A percentile compares a stretch with the other conserved stretches of the same genome.
phyloP scores from a whole-genome alignment of 2,888 invertebrate genomes.

The Epirrhoe alternata region DNA sequence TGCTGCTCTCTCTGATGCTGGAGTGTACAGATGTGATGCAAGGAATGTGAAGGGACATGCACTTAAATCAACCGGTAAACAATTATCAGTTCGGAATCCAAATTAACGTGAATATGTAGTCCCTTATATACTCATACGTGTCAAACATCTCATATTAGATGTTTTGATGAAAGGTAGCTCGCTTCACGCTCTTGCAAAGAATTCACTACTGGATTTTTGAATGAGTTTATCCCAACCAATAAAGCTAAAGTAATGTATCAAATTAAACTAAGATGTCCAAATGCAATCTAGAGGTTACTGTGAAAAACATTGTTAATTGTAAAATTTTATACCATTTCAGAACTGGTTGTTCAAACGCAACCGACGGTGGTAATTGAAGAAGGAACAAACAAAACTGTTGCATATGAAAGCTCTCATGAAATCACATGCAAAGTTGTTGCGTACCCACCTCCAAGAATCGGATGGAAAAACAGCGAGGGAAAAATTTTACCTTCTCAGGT shows the following conservation, averaged over 20 bases:
- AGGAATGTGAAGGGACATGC: constrained; percentile 8
- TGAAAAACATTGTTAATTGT: not conserved
- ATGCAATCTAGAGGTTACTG: not conserved
- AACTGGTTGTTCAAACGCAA: constrained; percentile 19
- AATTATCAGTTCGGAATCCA: too few species aligned
- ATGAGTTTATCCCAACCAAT: too few species aligned
- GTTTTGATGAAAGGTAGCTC: too few species aligned
- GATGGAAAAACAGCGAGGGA: constrained; percentile 28
- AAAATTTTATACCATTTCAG: constrained; percentile 17
- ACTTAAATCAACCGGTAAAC: constrained; percentile 13
- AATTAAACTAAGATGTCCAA: not conserved
- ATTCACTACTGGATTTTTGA: too few species aligned
- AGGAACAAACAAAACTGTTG: constrained; percentile 8
- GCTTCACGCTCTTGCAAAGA: too few species aligned
- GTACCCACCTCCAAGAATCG: constrained; percentile 24
- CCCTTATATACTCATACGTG: too few species aligned
- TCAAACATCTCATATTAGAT: too few species aligned
- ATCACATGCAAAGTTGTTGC: constrained; percentile 26
- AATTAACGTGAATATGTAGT: too few species aligned
- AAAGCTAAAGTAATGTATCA: too few species aligned
- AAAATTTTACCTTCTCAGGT: constrained; percentile 14
- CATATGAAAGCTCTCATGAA: constrained; percentile 18
- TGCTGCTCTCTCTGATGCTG: constrained; percentile 17
- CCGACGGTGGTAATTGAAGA: constrained; percentile 20
- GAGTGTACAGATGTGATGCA: constrained; percentile 24